Base-by-base conservation (phyloP, 2,888 invertebrate species). In the Drosophila parthenogenetica region DNA sequence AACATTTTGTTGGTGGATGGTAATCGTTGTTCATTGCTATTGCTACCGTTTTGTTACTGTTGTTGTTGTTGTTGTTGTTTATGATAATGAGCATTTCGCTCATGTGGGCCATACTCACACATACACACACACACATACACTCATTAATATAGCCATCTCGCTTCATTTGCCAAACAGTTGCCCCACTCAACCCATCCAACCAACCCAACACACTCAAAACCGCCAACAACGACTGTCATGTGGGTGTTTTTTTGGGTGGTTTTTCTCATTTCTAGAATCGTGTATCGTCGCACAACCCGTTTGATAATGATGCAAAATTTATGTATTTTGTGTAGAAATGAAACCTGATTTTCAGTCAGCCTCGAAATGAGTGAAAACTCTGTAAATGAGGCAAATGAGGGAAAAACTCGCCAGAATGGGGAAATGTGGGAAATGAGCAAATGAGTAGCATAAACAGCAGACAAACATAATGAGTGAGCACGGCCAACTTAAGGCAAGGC, bases 291-390 rank as follows among this genome's bases (percentile, higher is more conserved):
- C 62, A 68, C 71, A 72, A 83, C 81, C 73, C 80, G 82, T 77
- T 79, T 69, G 78, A 87, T 90, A 91, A 90, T 90, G 82, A 90
- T 89, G 81, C 81, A 77, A 87, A 89, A 90, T 90, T 90, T 90
- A 91, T 90, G 90, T 90, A 88, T 90, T 90, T 90, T 90, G 83
- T 89, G 79, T 89, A 87, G 90, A 90, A 90, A 87, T 90, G 81
- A 90, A 91, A 89, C 87, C 89, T 80, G 90, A 90, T 89, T 90
- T 87, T 80, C 79, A 60, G 46, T 59, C 73, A 55, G 48, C 45
- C 45, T 79, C 76, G 8, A 66, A 77, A 81, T 72, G 88, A 81
- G 89, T 84, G 87, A 82, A 73, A 80, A 63, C 25, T 48, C 51
- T 35, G 42, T 37, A 13, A 35, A 35, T 35, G 35, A 35, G 35